Percentiles rank a stretch among this genome's conserved stretches.
phyloP scores from a whole-genome alignment of 2,113 vertebrate species.

The Elephas maximus region DNA sequence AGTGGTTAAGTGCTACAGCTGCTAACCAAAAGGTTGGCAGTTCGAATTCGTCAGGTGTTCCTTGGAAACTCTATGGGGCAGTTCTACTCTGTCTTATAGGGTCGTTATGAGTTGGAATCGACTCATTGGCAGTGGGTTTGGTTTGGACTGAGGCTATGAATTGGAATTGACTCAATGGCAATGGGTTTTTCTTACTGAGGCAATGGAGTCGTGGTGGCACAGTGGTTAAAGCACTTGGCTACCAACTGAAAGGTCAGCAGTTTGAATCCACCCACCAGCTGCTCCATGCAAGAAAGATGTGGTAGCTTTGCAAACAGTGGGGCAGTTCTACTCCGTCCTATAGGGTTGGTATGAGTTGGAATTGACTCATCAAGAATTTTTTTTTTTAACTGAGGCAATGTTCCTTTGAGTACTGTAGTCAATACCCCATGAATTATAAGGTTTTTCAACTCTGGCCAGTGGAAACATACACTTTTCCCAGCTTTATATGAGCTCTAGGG shows the following conservation, averaged over 20 bases:
- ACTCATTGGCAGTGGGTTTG: no score
- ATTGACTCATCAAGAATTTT: neutral
- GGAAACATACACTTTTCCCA: neutral
- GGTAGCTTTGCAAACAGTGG: no score
- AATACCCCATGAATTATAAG: neutral
- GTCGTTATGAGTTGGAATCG: no score
- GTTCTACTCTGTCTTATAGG: no score
- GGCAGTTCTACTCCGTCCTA: neutral
- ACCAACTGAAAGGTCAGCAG: neutral
- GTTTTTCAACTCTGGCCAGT: neutral
- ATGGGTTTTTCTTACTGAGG: neutral
- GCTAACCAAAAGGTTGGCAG: no score
- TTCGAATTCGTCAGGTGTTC: no score
- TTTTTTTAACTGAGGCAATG: neutral
- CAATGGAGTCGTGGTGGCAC: neutral
- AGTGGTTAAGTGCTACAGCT: no score
- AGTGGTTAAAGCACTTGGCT: neutral
- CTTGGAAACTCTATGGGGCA: no score
- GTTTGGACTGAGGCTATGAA: no score
- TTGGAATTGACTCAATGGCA: no score
- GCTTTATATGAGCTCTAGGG: neutral
- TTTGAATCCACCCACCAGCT: neutral
- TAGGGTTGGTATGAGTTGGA: neutral
- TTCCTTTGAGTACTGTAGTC: neutral
- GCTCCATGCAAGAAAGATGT: neutral